phyloP scores from a whole-genome alignment of 2,113 vertebrate genomes.

The Chamaea fasciata region DNA sequence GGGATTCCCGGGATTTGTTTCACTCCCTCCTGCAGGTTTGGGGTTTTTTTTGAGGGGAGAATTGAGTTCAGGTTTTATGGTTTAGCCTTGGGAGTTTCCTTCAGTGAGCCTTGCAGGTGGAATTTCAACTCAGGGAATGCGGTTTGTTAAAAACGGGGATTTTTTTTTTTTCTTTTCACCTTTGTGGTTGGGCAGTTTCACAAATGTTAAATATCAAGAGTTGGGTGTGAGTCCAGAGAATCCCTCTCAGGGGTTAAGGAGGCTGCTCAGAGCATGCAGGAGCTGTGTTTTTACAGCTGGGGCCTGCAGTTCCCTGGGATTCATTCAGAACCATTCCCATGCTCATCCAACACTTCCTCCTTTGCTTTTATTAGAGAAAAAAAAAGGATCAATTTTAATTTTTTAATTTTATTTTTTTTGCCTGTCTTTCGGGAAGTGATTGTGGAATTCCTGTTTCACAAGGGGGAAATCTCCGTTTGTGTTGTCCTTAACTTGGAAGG shows the following conservation, averaged over 20 bases:
- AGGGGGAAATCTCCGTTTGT: not conserved
- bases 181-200: not conserved
- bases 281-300: conserved; percentile 42
- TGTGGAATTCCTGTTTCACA: not conserved
- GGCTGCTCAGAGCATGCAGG: not conserved
- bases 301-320: not conserved
- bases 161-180: too few relatives aligned
- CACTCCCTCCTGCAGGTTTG: not conserved
- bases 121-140: too few relatives aligned
- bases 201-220: not conserved
- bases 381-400: not conserved
- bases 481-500: not conserved
- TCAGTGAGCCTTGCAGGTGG: not conserved
- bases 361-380: not conserved
- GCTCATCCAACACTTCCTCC: not conserved
- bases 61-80: not conserved
- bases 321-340: not conserved
- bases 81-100: not conserved
- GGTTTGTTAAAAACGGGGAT: not conserved
- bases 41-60: too few relatives aligned
- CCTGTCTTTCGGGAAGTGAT: not conserved
- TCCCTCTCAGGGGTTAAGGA: not conserved
- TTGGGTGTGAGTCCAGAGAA: not conserved
- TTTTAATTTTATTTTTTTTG: not conserved
- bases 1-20: not conserved